Conservation (phyloP, 1,140 invertebrate species). For the Cecropterus lyciades region DNA sequence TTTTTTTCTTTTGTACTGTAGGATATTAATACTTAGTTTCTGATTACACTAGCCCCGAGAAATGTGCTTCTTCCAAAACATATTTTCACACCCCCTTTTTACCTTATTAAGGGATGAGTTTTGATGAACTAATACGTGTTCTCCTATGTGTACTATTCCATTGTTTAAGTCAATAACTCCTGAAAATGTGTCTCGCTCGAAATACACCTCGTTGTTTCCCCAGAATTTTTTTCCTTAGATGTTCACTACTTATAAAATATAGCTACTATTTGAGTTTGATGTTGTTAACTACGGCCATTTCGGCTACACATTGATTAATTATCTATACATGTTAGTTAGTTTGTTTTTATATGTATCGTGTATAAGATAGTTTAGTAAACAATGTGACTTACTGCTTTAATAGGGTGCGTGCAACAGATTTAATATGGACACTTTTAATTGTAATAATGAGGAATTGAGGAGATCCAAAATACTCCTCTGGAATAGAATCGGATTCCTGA, state of each 20-base stretch:
- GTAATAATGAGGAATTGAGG: too few species aligned
- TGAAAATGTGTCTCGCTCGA: neutral
- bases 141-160: neutral
- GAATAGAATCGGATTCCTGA: too few species aligned
- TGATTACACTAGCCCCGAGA: constrained; percentile 3
- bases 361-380: constrained; percentile 2
- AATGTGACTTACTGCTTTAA: constrained; percentile 8
- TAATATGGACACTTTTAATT: too few species aligned
- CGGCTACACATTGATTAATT: neutral
- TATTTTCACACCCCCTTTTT: constrained; percentile 5
- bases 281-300: constrained; percentile 1
- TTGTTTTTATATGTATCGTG: neutral
- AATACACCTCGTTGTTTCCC: neutral
- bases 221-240: neutral
- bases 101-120: constrained; percentile 7
- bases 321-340: neutral
- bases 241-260: neutral
- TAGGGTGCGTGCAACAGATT: constrained; percentile 10
- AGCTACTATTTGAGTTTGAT: neutral
- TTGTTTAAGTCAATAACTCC: neutral
- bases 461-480: too few species aligned
- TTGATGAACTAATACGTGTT: constrained; percentile 15
- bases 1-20: constrained; percentile 10
- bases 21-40: constrained; percentile 13
- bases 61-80: constrained; percentile 11